Evolutionary conservation across 2,113 vertebrate species (phyloP).

Genomic region (Corythornis madagascariensis): DNA sequence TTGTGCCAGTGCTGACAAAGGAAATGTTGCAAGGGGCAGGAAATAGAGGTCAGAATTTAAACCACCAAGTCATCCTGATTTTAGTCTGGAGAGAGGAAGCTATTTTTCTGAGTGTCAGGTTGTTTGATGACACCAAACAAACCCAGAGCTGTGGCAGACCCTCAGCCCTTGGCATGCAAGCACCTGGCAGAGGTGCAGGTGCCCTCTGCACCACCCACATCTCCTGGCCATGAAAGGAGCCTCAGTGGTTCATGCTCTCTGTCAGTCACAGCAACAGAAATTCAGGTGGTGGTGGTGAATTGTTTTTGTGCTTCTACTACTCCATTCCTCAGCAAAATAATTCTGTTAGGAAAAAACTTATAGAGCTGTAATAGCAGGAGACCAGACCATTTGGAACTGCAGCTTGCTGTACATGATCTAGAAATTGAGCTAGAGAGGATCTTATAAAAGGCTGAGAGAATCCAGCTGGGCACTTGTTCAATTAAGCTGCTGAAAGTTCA

Average conservation of each 20-base stretch:
- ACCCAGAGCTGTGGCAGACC: not conserved
- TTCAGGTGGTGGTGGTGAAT: not conserved
- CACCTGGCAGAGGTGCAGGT: not conserved
- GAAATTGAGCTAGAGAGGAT: not conserved
- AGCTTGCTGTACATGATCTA: not conserved
- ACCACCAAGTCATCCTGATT: not conserved
- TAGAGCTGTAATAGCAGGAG: not conserved
- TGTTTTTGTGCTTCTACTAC: not conserved
- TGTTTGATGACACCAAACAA: not conserved
- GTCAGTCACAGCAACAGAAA: not conserved
- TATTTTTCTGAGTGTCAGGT: not conserved
- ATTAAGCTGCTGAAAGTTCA: not conserved
- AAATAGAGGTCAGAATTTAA: not conserved
- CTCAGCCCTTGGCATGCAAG: not conserved
- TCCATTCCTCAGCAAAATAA: not conserved
- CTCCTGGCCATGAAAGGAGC: not conserved
- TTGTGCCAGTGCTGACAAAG: not conserved
- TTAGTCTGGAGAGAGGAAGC: not conserved
- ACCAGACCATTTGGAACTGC: not conserved
- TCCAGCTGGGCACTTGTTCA: not conserved
- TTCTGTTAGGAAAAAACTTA: not conserved
- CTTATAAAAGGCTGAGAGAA: not conserved
- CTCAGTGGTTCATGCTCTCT: not conserved
- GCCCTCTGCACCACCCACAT: not conserved
- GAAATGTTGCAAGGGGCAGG: not conserved